Base-by-base conservation (phyloP, 2,113 vertebrate species). In the Zeus faber region DNA sequence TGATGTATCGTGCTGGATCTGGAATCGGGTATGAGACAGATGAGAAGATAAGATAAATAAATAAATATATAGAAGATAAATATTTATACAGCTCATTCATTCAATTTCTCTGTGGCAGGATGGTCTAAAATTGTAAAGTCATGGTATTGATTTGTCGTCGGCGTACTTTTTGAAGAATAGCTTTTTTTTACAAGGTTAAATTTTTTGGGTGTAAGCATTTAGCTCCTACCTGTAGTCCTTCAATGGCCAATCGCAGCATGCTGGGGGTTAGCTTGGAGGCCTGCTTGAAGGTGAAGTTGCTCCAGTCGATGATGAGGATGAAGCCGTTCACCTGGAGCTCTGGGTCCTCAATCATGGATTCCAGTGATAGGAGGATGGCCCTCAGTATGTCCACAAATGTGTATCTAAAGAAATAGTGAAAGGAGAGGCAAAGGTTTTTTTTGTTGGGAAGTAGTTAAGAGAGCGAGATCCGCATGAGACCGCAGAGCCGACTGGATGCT, bases 221-320 rank as follows among this genome's bases (percentile, higher is more conserved):
- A n/a, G n/a, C 2, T 6, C 20, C 41, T 44, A 98, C 96, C 96
- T 99, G 96, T 33, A 99, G 89, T 16, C 96, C 96, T 55, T 99
- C 96, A 54, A 99, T 99, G 66, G 96, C 96, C 81, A 99, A 83
- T 55, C 96, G 88, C 58, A 99, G 89, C 96, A 99, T 98, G 85
- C 95, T 96, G 62, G 96, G 96, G 0, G 96, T 99, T 51, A 99
- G 91, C 23, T 97, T 98, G 58, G 96, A 99, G 40, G 96, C 96
- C 84, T 99, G 96, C 63, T 99, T 99, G 87, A 99, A 99, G 60
- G 96, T 98, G 86, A 99, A 99, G 88, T 99, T 99, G 77, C 96
- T 99, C 96, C 96, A 99, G 90, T 99, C 96, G 85, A 99, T 99
- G 86, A 97, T 97, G 88, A 99, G 89, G 87, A 99, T 94, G 91